These are phyloP conservation scores for Baccha elongata DNA, from an alignment of 2,888 invertebrate species.

Conservation along the genomic window DNA sequence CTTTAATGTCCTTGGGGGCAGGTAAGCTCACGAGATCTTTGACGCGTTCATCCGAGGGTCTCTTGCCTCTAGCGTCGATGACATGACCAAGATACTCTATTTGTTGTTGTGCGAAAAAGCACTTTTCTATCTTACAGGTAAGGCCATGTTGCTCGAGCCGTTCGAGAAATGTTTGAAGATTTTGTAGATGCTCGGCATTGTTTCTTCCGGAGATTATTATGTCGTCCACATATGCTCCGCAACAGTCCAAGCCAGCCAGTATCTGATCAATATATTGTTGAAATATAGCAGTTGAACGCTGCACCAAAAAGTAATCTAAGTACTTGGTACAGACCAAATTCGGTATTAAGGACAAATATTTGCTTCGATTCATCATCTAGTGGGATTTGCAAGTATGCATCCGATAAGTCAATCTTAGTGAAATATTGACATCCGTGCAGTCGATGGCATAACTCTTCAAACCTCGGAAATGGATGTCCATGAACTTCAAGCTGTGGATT, in stretches of 20 bases:
- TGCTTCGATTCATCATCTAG: neutral
- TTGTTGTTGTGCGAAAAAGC: conserved; percentile 75
- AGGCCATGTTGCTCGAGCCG: neutral
- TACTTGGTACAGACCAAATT: conserved; percentile 6
- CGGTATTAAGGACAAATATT: neutral
- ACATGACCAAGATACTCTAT: conserved; percentile 76
- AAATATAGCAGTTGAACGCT: conserved; percentile 16
- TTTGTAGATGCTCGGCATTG: too few relatives aligned
- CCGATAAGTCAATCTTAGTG: neutral
- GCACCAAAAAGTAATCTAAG: conserved; percentile 4
- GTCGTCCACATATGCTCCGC: neutral
- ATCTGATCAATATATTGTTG: conserved; percentile 11
- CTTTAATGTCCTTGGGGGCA: neutral
- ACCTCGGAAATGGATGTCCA: conserved; percentile 74
- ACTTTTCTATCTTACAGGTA: neutral
- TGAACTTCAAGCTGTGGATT: conserved; percentile 75
- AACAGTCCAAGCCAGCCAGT: conserved; percentile 3
- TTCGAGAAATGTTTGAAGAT: too few relatives aligned
- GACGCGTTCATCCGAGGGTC: conserved; percentile 40
- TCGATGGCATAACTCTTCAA: conserved; percentile 21
- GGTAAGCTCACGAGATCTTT: conserved; percentile 1
- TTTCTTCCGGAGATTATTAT: too few relatives aligned
- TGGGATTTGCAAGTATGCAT: too few relatives aligned
- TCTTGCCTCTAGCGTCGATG: conserved; percentile 68
- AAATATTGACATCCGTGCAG: neutral